phyloP scores from a whole-genome alignment of 2,888 invertebrate genomes.

The Enchytraeus crypticus region DNA sequence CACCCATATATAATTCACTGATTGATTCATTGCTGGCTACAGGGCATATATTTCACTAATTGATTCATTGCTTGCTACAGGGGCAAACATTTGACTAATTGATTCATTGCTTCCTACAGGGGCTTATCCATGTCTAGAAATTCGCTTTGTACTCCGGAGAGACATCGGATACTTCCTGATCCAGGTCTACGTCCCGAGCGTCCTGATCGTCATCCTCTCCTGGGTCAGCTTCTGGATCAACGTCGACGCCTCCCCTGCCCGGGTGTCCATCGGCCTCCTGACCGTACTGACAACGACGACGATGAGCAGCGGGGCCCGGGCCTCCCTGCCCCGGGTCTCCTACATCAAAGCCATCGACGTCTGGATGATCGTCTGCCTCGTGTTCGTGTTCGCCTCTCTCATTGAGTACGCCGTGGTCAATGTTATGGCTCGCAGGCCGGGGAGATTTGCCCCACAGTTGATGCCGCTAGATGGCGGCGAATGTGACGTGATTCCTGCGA shows the following conservation, averaged over 20 bases:
- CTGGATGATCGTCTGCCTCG: slow-evolving; percentile 18
- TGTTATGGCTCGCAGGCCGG: slow-evolving; percentile 11
- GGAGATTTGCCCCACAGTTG: no score
- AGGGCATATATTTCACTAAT: no score
- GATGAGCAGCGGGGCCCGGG: slow-evolving; percentile 17
- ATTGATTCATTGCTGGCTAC: no score
- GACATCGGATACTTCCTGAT: slow-evolving; percentile 18
- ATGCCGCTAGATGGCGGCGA: no score
- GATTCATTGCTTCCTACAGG: no score
- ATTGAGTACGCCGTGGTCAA: slow-evolving; percentile 18
- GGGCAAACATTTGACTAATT: no score
- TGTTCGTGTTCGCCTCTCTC: slow-evolving; percentile 16
- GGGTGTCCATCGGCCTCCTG: slow-evolving; percentile 18
- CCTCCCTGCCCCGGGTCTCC: slow-evolving; percentile 6
- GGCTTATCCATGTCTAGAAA: slow-evolving; percentile 15
- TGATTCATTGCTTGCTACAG: no score
- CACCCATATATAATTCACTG: no score
- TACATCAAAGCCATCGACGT: slow-evolving; percentile 19
- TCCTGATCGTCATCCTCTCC: slow-evolving; percentile 17
- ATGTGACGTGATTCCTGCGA: no score
- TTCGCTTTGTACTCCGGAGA: slow-evolving; percentile 11
- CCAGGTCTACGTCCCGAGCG: slow-evolving; percentile 16
- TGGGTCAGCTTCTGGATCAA: slow-evolving; percentile 21
- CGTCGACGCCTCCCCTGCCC: slow-evolving; percentile 15
- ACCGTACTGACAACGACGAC: slow-evolving; percentile 18